phyloP scores from a whole-genome alignment of 2,113 vertebrate species.

The Rattus rattus region DNA sequence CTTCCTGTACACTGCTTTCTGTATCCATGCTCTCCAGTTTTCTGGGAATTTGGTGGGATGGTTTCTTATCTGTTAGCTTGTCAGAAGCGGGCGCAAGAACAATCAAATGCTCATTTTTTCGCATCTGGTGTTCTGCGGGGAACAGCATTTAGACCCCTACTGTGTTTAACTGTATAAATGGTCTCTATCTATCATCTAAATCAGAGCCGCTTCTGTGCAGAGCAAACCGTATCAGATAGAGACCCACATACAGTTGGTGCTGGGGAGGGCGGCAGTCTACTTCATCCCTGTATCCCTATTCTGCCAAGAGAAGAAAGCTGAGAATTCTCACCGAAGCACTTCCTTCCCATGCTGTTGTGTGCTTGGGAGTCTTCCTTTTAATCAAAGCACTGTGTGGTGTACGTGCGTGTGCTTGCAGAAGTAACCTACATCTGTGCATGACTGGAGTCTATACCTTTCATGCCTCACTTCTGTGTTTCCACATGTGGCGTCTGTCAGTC shows the following conservation, averaged over 20 bases:
- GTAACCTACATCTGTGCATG: too few species aligned
- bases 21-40: slow-evolving; percentile 83
- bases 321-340: background rate
- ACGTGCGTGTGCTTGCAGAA: rapidly evolving
- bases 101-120: slow-evolving; percentile 89
- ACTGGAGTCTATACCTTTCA: background rate
- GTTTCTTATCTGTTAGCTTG: slow-evolving; percentile 89
- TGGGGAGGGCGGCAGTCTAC: background rate
- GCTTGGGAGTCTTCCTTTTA: background rate
- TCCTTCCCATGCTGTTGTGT: background rate
- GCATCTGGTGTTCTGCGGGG: slow-evolving; percentile 86
- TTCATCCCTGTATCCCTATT: background rate
- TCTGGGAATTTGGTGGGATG: slow-evolving; percentile 87
- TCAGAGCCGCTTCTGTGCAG: slow-evolving; percentile 85
- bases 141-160: slow-evolving; percentile 87
- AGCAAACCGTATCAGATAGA: slow-evolving; percentile 80
- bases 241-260: slow-evolving; percentile 24
- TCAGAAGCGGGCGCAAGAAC: slow-evolving; percentile 87
- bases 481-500: background rate
- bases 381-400: background rate
- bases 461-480: background rate
- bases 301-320: background rate
- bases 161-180: slow-evolving; percentile 89
- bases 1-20: slow-evolving; percentile 84
- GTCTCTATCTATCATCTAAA: slow-evolving; percentile 90